These are phyloP conservation scores for Corydoras sp. DNA, from an alignment of 2,113 vertebrate species.

Conservation along the genomic window DNA sequence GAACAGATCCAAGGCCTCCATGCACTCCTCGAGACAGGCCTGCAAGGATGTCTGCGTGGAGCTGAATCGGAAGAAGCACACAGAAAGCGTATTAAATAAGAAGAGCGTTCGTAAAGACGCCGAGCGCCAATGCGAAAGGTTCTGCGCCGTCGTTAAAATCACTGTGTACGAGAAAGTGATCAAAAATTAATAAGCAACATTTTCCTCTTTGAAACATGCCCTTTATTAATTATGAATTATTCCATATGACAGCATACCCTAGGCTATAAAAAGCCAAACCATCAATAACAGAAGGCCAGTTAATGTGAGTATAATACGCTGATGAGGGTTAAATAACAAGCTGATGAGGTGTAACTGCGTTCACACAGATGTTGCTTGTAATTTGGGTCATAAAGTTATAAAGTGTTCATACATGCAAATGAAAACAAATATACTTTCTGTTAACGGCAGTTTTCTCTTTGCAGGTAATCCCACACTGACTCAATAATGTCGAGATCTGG, in stretches of 20 bases:
- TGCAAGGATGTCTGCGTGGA: constrained; percentile 56
- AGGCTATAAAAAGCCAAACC: constrained; percentile 27
- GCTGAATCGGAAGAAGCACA: constrained; percentile 42
- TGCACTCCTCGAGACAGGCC: constrained; percentile 66
- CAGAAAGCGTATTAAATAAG: background rate
- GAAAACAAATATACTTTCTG: too few species aligned
- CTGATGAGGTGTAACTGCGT: too few species aligned
- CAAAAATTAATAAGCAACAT: constrained; percentile 26
- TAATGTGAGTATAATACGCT: background rate
- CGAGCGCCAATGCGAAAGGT: too few species aligned
- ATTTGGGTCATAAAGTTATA: too few species aligned
- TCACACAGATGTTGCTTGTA: too few species aligned
- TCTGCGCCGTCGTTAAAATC: background rate
- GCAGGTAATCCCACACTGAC: too few species aligned
- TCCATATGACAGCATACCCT: constrained; percentile 13
- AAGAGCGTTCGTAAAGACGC: too few species aligned
- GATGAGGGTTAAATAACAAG: too few species aligned
- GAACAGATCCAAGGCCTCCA: constrained; percentile 74
- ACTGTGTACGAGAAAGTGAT: background rate
- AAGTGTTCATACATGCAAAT: too few species aligned
- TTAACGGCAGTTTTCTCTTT: too few species aligned
- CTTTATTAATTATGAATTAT: constrained; percentile 44
- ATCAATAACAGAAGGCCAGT: constrained; percentile 18
- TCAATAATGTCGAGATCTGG: too few species aligned
- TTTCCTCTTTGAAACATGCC: constrained; percentile 25